Conservation (phyloP, 23 tunicate species). For the Styela plicata region DNA sequence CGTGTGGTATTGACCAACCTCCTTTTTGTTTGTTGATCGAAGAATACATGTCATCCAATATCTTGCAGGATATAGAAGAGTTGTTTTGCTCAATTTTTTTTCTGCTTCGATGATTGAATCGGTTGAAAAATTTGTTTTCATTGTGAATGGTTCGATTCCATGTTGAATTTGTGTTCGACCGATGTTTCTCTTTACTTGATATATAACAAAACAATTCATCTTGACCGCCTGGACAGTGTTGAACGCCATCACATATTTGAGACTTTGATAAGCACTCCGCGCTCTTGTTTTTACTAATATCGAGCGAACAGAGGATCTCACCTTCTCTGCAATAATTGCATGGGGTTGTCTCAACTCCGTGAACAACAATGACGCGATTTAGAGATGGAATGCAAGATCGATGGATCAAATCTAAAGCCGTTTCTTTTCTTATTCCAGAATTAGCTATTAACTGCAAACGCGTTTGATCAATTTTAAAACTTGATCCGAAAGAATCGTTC, state of each 20-base stretch:
- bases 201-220: conserved; percentile 64
- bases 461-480: conserved; percentile 23
- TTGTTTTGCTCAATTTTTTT: too few species aligned
- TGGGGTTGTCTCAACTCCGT: neutral
- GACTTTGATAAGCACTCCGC: conserved; percentile 33
- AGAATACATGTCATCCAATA: neutral
- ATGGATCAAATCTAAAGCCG: conserved; percentile 10
- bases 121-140: neutral
- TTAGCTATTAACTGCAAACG: conserved; percentile 31
- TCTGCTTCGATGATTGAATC: too few species aligned
- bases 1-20: neutral
- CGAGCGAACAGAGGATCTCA: conserved; percentile 43
- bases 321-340: conserved; percentile 47
- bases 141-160: neutral
- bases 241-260: conserved; percentile 51
- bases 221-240: conserved; percentile 54
- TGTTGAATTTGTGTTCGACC: neutral
- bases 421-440: neutral
- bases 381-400: conserved; percentile 4
- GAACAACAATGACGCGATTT: neutral
- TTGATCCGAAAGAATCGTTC: neutral
- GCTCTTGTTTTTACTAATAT: neutral
- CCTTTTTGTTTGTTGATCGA: neutral
- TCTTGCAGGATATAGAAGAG: too few species aligned
- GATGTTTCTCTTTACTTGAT: too few species aligned